Percentiles rank a stretch among this genome's conserved stretches.
phyloP scores from a whole-genome alignment of 2,113 vertebrate species.

The Erpornis zantholeuca region DNA sequence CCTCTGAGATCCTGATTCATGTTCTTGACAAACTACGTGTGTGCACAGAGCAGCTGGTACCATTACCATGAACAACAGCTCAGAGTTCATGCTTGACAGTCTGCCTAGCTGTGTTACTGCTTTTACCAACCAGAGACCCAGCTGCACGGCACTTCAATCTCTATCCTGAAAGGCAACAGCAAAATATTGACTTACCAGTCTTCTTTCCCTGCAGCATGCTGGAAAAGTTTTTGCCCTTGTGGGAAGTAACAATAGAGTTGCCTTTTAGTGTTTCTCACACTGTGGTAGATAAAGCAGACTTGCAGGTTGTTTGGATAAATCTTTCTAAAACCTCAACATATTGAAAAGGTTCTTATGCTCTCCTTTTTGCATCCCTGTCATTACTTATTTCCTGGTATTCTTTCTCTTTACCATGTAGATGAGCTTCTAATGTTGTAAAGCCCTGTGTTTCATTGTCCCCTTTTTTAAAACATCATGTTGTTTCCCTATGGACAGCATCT shows the following conservation, averaged over 20 bases:
- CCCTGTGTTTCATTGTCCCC: background rate
- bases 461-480: background rate
- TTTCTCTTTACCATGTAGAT: background rate
- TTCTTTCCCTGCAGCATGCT: background rate
- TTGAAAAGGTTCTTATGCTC: background rate
- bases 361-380: background rate
- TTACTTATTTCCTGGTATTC: background rate
- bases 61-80: background rate
- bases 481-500: background rate
- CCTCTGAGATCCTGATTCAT: background rate
- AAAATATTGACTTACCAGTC: background rate
- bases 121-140: background rate
- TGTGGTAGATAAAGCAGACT: background rate
- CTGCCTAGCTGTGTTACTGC: background rate
- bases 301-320: background rate
- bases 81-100: background rate
- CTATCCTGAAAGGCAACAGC: background rate
- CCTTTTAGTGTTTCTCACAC: background rate
- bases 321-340: background rate
- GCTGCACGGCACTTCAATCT: background rate
- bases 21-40: background rate
- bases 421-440: background rate
- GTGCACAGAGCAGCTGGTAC: background rate
- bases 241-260: background rate
- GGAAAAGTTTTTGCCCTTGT: background rate